Evolutionary conservation across 2,888 invertebrate genomes (phyloP), one percentile per base, ranked within the genome.

Genomic region (Teleogryllus oceanicus): DNA sequence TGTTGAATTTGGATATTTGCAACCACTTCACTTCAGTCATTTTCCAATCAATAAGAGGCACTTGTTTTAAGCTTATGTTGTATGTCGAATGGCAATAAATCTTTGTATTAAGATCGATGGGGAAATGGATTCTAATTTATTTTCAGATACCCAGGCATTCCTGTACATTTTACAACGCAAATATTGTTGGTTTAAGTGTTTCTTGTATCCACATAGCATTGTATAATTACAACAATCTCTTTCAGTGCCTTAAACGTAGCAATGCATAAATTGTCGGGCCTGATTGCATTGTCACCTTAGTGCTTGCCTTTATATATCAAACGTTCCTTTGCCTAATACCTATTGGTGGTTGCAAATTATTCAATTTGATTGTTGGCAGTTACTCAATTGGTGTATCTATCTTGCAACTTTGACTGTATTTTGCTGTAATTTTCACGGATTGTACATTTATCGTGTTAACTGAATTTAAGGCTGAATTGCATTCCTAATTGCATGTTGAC

Each of bases 101-200:
- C 37, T 0, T 37, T 78, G 62, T 78, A 76, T 13, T 37, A 74
- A 78, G 62, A 18, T 4, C 20, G 8, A 78, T 20, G n/a, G 74
- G 78, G 74, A 20, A 49, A 18, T 78, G 75, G 78, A 74, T 74
- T 20, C 74, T 78, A 74, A 49, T 78, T 81, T 81, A 78, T 81
- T 81, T 81, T 80, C 81, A 81, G 80, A 81, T 81, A 75, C 51
- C 79, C 78, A 79, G 79, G 79, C 74, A 79, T 77, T 78, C 81
- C 49, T 78, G 76, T 80, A 78, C 74, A 78, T 76, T 79, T 77
- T 51, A 76, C 76, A 74, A 62, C 62, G 76, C 37, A 75, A 79
- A 79, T 76, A 51, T 79, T 76, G 20, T 20, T 62, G 74, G 62
- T 50, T 62, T 76, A 79, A 76, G 75, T 79, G 13, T 76, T 49